Evolutionary conservation across 2,888 invertebrate species (phyloP), one percentile per base, ranked within the genome.

Genomic region (Caenorhabditis sp.): DNA sequence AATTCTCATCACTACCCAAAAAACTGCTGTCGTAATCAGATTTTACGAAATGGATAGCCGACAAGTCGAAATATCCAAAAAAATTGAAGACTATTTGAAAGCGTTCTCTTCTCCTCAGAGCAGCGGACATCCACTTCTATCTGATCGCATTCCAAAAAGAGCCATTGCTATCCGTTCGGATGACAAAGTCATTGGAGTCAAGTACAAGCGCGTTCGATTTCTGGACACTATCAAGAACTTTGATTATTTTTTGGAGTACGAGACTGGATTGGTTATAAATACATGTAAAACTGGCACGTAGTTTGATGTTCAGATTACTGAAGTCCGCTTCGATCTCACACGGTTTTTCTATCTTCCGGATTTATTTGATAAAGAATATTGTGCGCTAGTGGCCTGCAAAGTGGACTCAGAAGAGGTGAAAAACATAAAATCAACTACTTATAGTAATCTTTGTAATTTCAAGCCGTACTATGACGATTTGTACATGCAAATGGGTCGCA

Each of bases 241-340:
- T 20, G 56, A 56, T 20, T 32, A 32, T 24, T 56, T 56, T 18
- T 35, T 56, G 18, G 56, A 56, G 35, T 56, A 32, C 35, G 56
- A 32, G 9, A 56, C 56, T 6, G 56, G 56, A 32, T 11, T 13
- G 40, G 40, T 40, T n/a, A n/a, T n/a, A n/a, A n/a, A 32, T 9
- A 32, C 32, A 32, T 32, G 44, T 44, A 15, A 44, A 15, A 3
- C 6, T 5, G 15, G 4, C 3, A 44, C 3, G 13, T 6, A 32
- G 4, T 32, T 32, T 9, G 18, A 20, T 50, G 6, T 51, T 24
- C 24, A 51, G 51, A 51, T 51, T 3, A 2, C 13, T 2, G 18
- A 24, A 9, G 5, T 51, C 9, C 51, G 51, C 13, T 51, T 51
- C 26, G 51, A 51, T 11, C 8, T 51, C 24, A 51, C 51, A 9